These are phyloP conservation scores for Bostrychus sinensis DNA, from an alignment of 2,113 vertebrate genomes.

Conservation along the genomic window DNA sequence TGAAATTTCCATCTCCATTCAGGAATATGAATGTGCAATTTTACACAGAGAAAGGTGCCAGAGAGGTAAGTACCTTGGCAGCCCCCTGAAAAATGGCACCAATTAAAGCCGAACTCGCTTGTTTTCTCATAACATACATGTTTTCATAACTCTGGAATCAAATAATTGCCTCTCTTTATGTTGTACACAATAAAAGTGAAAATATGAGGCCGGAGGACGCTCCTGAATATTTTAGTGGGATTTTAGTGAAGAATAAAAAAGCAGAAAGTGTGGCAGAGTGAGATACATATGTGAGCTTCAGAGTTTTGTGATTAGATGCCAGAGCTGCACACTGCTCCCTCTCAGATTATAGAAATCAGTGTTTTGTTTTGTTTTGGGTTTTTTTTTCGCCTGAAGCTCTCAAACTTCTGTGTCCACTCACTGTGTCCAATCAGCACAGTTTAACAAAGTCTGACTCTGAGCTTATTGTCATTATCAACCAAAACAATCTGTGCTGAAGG, in stretches of 20 bases:
- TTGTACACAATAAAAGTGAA: conserved; percentile 96
- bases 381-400: conserved; percentile 64
- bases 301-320: conserved; percentile 96
- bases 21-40: conserved; percentile 94
- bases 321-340: conserved; percentile 88
- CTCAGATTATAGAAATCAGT: conserved; percentile 83
- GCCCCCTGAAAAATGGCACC: conserved; percentile 94
- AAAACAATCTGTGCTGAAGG: conserved; percentile 60
- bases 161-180: conserved; percentile 99
- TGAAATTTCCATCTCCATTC: conserved; percentile 84
- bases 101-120: conserved; percentile 99
- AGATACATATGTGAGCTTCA: conserved; percentile 89
- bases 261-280: conserved; percentile 87
- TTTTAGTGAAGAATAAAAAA: conserved; percentile 75
- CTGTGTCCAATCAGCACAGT: conserved; percentile 51
- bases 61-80: conserved; percentile 97
- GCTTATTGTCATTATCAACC: conserved; percentile 60
- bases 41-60: conserved; percentile 89
- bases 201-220: conserved; percentile 91
- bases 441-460: conserved; percentile 55
- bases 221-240: conserved; percentile 95
- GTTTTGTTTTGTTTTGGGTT: conserved; percentile 44
- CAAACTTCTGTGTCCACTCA: conserved; percentile 41
- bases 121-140: conserved; percentile 99
- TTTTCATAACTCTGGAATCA: conserved; percentile 99